These are phyloP conservation scores for Mercenaria mercenaria DNA, from an alignment of 1,140 invertebrate genomes.

Conservation along the genomic window DNA sequence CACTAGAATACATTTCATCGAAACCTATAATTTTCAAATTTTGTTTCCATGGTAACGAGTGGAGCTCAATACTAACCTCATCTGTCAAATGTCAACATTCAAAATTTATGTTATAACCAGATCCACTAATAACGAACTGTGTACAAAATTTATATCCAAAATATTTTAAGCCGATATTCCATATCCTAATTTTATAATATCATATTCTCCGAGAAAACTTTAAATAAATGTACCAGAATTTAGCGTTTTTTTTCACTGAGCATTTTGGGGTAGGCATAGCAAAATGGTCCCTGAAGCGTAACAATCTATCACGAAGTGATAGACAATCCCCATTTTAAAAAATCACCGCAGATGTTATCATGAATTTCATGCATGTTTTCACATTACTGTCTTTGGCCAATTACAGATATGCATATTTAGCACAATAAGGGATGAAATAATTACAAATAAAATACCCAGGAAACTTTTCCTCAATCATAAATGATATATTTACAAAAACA, in stretches of 20 bases:
- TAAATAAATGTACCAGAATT: neutral
- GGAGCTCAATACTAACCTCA: conserved; percentile 33
- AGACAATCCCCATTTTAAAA: conserved; percentile 26
- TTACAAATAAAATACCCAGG: too few relatives aligned
- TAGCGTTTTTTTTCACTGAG: neutral
- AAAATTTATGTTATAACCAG: conserved; percentile 38
- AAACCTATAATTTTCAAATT: conserved; percentile 49
- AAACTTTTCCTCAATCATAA: too few relatives aligned
- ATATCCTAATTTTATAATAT: neutral
- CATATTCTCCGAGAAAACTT: neutral
- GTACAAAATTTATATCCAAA: conserved; percentile 36
- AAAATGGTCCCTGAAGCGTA: conserved; percentile 1
- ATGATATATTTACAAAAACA: too few relatives aligned
- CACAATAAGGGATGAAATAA: neutral
- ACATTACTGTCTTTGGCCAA: conserved; percentile 17
- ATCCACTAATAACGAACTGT: conserved; percentile 27
- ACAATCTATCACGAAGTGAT: conserved; percentile 1
- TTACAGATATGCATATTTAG: neutral
- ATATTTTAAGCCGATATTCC: neutral
- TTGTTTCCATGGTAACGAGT: conserved; percentile 32
- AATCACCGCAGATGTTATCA: conserved; percentile 9
- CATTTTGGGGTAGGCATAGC: neutral
- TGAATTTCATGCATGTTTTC: conserved; percentile 40
- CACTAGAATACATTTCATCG: neutral
- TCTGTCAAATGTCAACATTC: conserved; percentile 47